These are phyloP conservation scores for Aromia moschata DNA, from an alignment of 2,888 invertebrate genomes.

Conservation along the genomic window DNA sequence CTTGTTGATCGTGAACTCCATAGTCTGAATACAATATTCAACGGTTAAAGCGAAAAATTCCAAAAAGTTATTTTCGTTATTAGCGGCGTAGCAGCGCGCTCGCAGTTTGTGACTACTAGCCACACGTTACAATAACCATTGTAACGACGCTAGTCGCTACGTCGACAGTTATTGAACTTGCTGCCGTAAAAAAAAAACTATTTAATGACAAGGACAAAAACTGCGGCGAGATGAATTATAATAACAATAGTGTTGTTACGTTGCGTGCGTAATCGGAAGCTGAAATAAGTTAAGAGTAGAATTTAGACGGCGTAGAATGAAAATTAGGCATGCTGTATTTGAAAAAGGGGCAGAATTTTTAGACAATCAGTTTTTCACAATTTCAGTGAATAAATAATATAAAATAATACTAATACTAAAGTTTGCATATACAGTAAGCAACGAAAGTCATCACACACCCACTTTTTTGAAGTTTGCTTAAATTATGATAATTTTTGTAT, in stretches of 20 bases:
- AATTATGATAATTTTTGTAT: no score
- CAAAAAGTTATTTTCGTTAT: background rate
- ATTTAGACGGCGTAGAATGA: background rate
- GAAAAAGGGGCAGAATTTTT: no score
- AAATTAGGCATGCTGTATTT: no score
- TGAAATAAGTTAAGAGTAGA: background rate
- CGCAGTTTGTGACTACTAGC: background rate
- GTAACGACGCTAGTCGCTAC: background rate
- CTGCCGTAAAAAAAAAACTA: background rate
- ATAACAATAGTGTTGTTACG: background rate
- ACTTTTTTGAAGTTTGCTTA: no score
- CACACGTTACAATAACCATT: slow-evolving; percentile 1
- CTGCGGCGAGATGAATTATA: background rate
- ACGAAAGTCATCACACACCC: no score
- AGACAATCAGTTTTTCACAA: no score
- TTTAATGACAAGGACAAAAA: background rate
- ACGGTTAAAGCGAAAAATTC: background rate
- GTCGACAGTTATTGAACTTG: slow-evolving; percentile 3
- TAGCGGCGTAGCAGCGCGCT: background rate
- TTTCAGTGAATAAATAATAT: no score
- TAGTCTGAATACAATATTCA: slow-evolving; percentile 23
- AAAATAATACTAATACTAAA: no score
- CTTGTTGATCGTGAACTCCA: slow-evolving; percentile 24
- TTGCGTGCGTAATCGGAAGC: background rate
- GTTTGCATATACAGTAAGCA: no score